Conservation (phyloP, 2,113 vertebrate genomes). For the Channa argus region DNA sequence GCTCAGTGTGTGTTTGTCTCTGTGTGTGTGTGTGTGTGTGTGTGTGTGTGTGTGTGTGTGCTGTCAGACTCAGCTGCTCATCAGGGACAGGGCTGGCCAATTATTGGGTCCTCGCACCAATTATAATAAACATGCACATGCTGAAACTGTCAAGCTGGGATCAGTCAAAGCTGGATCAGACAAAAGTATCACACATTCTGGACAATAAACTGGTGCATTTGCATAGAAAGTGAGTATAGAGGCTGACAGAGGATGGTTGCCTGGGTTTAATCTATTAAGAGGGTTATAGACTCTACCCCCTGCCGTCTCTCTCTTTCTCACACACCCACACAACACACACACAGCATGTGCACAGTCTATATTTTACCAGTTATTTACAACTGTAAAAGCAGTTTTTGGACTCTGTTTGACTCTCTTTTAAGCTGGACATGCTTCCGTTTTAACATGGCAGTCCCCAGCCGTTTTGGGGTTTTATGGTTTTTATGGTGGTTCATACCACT, state of each 20-base stretch:
- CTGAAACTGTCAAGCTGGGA: slow-evolving; percentile 47
- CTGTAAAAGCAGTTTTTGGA: no score
- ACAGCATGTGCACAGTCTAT: neutral
- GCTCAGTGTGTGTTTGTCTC: neutral
- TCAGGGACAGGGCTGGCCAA: slow-evolving; percentile 1
- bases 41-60: slow-evolving; percentile 12
- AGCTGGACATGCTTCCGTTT: no score
- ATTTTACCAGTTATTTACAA: no score
- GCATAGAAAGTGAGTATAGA: slow-evolving; percentile 28
- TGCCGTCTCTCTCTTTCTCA: no score
- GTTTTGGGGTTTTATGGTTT: no score
- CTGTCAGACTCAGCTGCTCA: slow-evolving; percentile 47
- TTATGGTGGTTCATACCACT: no score
- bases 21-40: slow-evolving; percentile 15
- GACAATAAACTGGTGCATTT: slow-evolving; percentile 36
- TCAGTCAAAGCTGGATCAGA: slow-evolving; percentile 49
- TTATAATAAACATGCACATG: slow-evolving; percentile 37
- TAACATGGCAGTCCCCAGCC: no score
- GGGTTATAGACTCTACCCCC: neutral
- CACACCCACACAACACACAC: neutral
- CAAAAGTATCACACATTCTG: slow-evolving; percentile 38
- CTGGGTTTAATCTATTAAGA: slow-evolving; percentile 22
- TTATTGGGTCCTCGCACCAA: slow-evolving; percentile 33
- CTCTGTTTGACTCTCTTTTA: no score
- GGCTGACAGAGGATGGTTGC: slow-evolving; percentile 20